These are phyloP conservation scores for Tubulanus polymorphus DNA, from an alignment of 2,888 invertebrate genomes.

Conservation along the genomic window DNA sequence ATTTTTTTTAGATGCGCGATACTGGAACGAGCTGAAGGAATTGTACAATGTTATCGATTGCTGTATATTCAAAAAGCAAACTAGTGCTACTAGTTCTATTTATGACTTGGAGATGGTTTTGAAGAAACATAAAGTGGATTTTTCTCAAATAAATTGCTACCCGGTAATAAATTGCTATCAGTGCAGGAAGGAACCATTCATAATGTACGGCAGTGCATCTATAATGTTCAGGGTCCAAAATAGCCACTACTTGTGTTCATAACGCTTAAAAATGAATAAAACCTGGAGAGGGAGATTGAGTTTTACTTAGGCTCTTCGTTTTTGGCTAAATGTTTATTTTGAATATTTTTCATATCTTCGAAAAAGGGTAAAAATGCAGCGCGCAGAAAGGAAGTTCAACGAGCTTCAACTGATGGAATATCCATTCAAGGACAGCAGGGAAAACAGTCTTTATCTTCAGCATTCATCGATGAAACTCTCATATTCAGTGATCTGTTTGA, in stretches of 20 bases:
- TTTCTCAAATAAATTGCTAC: no score
- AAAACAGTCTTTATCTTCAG: conserved; percentile 64
- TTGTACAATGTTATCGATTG: conserved; percentile 46
- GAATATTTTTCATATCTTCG: no score
- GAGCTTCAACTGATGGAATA: conserved; percentile 64
- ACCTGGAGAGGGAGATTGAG: no score
- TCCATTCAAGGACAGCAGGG: conserved; percentile 47
- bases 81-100: conserved; percentile 44
- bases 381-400: conserved; percentile 75
- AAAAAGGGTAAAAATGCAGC: conserved; percentile 66
- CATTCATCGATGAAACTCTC: conserved; percentile 86
- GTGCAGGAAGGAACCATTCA: neutral
- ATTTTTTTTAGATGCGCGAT: conserved; percentile 34
- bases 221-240: neutral
- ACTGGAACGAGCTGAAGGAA: conserved; percentile 54
- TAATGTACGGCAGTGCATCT: neutral
- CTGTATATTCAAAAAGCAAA: conserved; percentile 44
- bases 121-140: conserved; percentile 79
- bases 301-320: no score
- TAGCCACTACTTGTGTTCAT: neutral
- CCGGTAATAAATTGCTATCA: no score
- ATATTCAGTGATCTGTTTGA: conserved; percentile 93
- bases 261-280: neutral
- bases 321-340: no score
- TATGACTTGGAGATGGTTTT: conserved; percentile 69